Evolutionary conservation across 2,797 vertebrate genomes (phyloP).

Genomic region (Iguana delicatissima): DNA sequence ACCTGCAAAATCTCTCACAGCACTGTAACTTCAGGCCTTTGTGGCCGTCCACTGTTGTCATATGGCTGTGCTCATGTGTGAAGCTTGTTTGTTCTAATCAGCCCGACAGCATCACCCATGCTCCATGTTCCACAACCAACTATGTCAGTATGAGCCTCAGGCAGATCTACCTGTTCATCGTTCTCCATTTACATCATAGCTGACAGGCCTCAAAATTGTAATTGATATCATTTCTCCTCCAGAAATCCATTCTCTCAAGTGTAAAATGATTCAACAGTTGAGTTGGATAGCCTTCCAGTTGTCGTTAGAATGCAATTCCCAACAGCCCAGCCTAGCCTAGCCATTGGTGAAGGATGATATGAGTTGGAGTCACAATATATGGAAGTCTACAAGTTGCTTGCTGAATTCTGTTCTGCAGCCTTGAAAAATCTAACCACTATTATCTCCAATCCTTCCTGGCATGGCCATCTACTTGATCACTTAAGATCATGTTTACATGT

Average conservation of each 20-base stretch:
- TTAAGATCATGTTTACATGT: not conserved
- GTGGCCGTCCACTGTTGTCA: not conserved
- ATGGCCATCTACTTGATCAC: not conserved
- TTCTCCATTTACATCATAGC: not conserved
- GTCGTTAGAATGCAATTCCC: not conserved
- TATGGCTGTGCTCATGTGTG: not conserved
- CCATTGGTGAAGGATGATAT: not conserved
- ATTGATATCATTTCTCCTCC: not conserved
- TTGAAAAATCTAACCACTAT: not conserved
- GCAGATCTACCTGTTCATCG: not conserved
- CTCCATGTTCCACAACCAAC: not conserved
- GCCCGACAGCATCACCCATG: not conserved
- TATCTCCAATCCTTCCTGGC: not conserved
- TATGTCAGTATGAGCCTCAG: not conserved
- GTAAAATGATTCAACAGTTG: not conserved
- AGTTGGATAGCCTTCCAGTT: not conserved
- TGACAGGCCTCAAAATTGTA: not conserved
- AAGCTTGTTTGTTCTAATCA: not conserved
- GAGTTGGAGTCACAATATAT: not conserved
- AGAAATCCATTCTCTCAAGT: not conserved
- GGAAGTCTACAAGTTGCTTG: not conserved
- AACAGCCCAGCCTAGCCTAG: not conserved
- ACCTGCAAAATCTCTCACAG: not conserved
- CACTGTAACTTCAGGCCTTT: not conserved
- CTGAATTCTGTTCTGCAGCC: not conserved